These are phyloP conservation scores for Pundamilia nyererei DNA, from an alignment of 2,113 vertebrate genomes.

Conservation along the genomic window DNA sequence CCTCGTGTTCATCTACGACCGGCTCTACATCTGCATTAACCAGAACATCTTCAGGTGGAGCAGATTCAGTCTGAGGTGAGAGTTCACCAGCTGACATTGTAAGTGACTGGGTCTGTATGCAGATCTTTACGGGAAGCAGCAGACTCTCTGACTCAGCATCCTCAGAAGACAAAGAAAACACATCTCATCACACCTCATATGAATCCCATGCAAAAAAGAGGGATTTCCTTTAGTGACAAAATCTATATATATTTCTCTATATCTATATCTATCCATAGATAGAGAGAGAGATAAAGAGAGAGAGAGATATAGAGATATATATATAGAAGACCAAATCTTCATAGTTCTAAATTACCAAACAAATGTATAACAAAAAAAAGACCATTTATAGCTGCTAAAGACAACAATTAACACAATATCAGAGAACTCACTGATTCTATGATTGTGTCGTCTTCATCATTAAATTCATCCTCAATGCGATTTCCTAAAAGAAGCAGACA, in stretches of 20 bases:
- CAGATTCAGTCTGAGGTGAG: background rate
- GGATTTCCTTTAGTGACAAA: background rate
- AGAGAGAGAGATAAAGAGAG: no score
- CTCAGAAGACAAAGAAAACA: conserved; percentile 9
- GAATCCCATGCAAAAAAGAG: background rate
- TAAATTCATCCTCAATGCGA: background rate
- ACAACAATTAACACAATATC: background rate
- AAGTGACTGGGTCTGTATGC: background rate
- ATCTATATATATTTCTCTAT: background rate
- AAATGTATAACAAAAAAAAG: background rate
- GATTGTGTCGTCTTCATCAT: background rate
- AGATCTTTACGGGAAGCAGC: background rate
- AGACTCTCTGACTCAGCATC: conserved; percentile 44
- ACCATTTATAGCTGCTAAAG: background rate
- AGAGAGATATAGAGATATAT: rapidly evolving
- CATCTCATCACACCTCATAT: background rate
- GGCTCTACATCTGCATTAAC: background rate
- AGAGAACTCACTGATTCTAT: conserved; percentile 23
- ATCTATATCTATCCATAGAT: background rate
- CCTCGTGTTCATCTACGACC: background rate
- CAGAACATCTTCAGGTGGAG: background rate
- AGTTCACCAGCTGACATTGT: background rate
- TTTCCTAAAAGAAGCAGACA: background rate
- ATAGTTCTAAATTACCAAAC: background rate
- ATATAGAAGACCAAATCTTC: background rate